A percentile compares a stretch with the other conserved stretches of the same genome.
phyloP scores from a whole-genome alignment of 2,888 invertebrate genomes.

The Congeria kusceri region DNA sequence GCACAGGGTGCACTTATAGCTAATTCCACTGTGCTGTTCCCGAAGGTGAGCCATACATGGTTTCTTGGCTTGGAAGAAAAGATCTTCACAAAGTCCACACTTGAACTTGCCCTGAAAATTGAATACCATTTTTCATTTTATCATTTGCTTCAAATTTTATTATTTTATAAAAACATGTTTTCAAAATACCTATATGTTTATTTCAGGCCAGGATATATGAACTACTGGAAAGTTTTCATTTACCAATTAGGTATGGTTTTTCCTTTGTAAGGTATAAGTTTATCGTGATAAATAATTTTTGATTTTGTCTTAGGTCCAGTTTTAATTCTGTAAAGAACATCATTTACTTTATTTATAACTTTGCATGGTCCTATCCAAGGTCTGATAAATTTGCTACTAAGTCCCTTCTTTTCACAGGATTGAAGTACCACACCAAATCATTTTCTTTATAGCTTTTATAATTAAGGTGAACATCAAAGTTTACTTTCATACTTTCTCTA shows the following conservation, averaged over 20 bases:
- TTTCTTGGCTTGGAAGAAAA: too few species aligned
- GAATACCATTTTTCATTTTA: too few species aligned
- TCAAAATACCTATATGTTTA: too few species aligned
- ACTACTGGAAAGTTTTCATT: too few species aligned
- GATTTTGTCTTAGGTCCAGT: slow-evolving; percentile 11
- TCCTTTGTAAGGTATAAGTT: slow-evolving; percentile 24
- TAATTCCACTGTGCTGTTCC: too few species aligned
- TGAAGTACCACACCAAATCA: slow-evolving; percentile 35
- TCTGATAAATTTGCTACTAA: slow-evolving; percentile 35
- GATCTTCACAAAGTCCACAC: too few species aligned
- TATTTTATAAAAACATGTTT: too few species aligned
- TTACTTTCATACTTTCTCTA: slow-evolving; percentile 21
- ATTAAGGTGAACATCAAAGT: slow-evolving; percentile 23
- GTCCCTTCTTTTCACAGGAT: slow-evolving; percentile 29
- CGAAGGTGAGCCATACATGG: too few species aligned
- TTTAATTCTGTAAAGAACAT: slow-evolving; percentile 36
- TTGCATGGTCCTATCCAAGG: slow-evolving; percentile 43
- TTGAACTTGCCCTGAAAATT: too few species aligned
- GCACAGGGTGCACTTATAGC: too few species aligned
- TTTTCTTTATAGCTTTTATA: slow-evolving; percentile 15
- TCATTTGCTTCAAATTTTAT: too few species aligned
- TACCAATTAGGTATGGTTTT: not conserved
- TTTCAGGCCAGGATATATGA: not conserved
- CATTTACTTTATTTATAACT: slow-evolving; percentile 29
- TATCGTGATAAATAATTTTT: slow-evolving; percentile 44